phyloP scores from a whole-genome alignment of 2,888 invertebrate genomes.

The Liopterus haemorrhoidalis region DNA sequence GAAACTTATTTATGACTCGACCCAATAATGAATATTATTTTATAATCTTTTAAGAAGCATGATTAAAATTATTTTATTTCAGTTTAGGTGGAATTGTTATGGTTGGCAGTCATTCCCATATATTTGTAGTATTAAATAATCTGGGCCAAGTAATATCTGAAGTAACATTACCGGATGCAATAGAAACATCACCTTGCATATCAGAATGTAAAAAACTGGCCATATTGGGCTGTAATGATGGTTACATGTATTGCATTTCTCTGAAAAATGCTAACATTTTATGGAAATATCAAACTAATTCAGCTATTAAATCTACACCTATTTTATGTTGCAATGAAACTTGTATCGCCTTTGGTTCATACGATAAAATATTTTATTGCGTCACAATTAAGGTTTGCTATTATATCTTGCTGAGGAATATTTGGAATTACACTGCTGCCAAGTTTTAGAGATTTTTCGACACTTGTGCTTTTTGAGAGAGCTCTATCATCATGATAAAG shows the following conservation, averaged over 20 bases:
- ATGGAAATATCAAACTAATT: slow-evolving; percentile 58
- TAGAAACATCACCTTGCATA: slow-evolving; percentile 56
- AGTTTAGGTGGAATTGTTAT: slow-evolving; percentile 44
- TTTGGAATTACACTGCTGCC: no score
- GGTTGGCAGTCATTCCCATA: slow-evolving; percentile 71
- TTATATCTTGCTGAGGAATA: no score
- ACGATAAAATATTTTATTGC: slow-evolving; percentile 62
- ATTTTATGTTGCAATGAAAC: slow-evolving; percentile 42
- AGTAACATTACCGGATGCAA: slow-evolving; percentile 57
- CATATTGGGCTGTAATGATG: slow-evolving; percentile 73
- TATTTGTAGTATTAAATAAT: slow-evolving; percentile 56
- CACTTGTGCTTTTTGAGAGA: no score
- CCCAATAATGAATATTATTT: no score
- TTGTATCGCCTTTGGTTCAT: slow-evolving; percentile 61
- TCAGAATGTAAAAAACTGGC: slow-evolving; percentile 47
- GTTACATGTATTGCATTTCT: slow-evolving; percentile 61
- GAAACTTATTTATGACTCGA: no score
- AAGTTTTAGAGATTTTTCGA: no score
- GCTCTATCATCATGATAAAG: no score
- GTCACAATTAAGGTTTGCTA: slow-evolving; percentile 50
- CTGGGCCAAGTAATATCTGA: slow-evolving; percentile 49
- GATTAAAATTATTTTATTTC: slow-evolving; percentile 25
- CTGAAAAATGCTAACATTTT: slow-evolving; percentile 49
- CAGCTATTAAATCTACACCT: slow-evolving; percentile 62
- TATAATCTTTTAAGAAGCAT: no score